Conservation (phyloP, 2,888 invertebrate genomes). For the Chalcosyrphus nemorum region DNA sequence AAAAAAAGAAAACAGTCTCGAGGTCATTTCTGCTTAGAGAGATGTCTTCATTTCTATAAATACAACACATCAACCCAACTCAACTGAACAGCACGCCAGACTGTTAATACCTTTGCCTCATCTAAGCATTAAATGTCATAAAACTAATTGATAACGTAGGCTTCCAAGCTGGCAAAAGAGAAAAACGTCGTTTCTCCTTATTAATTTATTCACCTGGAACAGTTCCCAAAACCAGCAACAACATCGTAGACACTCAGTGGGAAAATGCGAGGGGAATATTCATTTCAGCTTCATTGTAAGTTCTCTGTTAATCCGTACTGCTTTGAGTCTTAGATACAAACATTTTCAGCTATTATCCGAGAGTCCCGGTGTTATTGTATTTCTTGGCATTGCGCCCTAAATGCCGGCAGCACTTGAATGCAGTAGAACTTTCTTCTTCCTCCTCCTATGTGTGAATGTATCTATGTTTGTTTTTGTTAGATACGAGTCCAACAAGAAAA, state of each 20-base stretch:
- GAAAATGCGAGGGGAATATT: constrained; percentile 15
- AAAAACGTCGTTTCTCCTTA: constrained; percentile 19
- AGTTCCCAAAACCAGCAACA: constrained; percentile 29
- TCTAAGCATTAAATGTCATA: constrained; percentile 14
- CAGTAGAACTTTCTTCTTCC: constrained; percentile 60
- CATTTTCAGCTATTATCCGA: constrained; percentile 31
- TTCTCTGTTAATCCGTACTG: constrained; percentile 21
- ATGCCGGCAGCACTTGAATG: constrained; percentile 66
- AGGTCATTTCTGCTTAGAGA: background rate
- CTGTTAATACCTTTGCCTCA: background rate
- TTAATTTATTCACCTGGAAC: constrained; percentile 64
- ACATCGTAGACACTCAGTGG: background rate
- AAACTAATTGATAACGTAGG: constrained; percentile 52
- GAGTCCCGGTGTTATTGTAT: constrained; percentile 30
- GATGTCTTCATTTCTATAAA: constrained; percentile 15
- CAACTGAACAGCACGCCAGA: background rate
- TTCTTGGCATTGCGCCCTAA: constrained; percentile 66
- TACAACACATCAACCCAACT: background rate
- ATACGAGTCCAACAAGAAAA: background rate
- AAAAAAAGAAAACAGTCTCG: background rate
- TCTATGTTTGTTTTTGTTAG: constrained; percentile 19
- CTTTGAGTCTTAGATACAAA: constrained; percentile 21
- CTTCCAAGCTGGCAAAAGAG: background rate
- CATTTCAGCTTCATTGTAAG: constrained; percentile 45
- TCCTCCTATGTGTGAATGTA: constrained; percentile 18